These are phyloP conservation scores for Lycodopsis pacificus DNA, from an alignment of 2,797 vertebrate genomes.

Conservation along the genomic window DNA sequence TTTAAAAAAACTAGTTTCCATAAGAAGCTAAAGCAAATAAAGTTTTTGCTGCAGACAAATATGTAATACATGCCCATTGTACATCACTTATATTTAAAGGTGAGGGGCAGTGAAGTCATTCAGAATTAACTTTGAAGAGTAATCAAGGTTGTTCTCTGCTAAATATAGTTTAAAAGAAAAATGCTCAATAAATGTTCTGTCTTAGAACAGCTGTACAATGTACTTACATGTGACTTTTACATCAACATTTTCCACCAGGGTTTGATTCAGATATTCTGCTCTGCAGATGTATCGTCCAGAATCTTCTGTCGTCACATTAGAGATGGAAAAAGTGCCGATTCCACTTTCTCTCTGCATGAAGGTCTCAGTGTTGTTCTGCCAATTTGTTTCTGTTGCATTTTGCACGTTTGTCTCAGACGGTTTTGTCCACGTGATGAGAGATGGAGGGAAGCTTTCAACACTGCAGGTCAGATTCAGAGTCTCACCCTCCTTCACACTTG, in stretches of 20 bases:
- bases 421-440: conserved; percentile 45
- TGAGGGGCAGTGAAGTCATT: not conserved
- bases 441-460: conserved; percentile 59
- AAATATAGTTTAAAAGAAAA: not conserved
- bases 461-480: conserved; percentile 63
- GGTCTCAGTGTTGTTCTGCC: not conserved
- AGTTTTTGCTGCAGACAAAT: not conserved
- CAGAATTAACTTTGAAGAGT: fast-evolving
- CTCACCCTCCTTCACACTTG: not conserved
- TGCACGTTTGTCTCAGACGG: not conserved
- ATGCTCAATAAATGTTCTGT: not conserved
- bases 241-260: not conserved
- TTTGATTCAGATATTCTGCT: conserved; percentile 25
- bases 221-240: conserved; percentile 59
- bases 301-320: conserved; percentile 36
- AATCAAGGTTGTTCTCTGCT: not conserved
- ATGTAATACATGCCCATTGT: not conserved
- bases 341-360: not conserved
- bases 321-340: conserved; percentile 17
- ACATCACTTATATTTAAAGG: not conserved
- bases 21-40: not conserved
- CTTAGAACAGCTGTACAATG: not conserved
- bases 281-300: conserved; percentile 62
- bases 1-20: not conserved
- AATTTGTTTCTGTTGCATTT: conserved; percentile 1